Conservation (phyloP, 2,113 vertebrate genomes). For the Ploceus nigricollis region DNA sequence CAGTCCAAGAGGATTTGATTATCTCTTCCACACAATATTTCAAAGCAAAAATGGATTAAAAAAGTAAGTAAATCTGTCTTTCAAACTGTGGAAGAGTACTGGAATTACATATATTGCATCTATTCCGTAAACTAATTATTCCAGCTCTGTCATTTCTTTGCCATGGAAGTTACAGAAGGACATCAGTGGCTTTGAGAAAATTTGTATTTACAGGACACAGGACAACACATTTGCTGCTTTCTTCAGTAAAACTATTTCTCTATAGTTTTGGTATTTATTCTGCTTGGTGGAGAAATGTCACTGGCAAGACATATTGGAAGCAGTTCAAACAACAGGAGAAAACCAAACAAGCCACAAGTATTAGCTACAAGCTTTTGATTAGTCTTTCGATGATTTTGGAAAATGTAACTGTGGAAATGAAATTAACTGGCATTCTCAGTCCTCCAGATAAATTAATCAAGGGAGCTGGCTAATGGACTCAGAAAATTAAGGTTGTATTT, state of each 20-base stretch:
- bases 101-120: not conserved
- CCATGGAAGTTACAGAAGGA: not conserved
- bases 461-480: constrained; percentile 22
- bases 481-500: constrained; percentile 40
- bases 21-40: not conserved
- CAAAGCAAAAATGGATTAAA: not conserved
- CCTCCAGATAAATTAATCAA: constrained; percentile 33
- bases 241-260: not conserved
- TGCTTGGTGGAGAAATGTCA: constrained; percentile 42
- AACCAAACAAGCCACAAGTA: constrained; percentile 45
- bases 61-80: not conserved
- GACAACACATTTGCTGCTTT: not conserved
- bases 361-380: constrained; percentile 55
- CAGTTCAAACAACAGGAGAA: constrained; percentile 48
- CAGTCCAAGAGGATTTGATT: not conserved
- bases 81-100: not conserved
- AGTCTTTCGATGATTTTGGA: constrained; percentile 43
- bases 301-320: constrained; percentile 32
- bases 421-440: constrained; percentile 37
- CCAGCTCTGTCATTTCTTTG: not conserved
- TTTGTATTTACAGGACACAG: not conserved
- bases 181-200: not conserved
- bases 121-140: not conserved
- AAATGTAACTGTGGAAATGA: constrained; percentile 34
- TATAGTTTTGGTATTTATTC: constrained; percentile 32